These are phyloP conservation scores for Cynocephalus volans DNA, from an alignment of 2,113 vertebrate genomes.

Conservation along the genomic window DNA sequence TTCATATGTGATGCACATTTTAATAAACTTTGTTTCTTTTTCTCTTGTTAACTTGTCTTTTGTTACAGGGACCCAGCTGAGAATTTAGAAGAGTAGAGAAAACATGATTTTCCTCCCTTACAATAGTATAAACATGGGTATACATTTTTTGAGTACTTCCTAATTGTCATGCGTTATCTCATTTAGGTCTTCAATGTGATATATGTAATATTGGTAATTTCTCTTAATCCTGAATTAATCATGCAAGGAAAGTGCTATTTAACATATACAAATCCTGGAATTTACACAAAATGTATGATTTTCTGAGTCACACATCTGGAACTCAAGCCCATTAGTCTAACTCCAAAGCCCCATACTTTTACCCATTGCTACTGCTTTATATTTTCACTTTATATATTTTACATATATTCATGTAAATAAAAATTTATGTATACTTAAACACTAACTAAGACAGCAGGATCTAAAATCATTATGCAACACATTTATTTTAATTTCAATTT, in stretches of 20 bases:
- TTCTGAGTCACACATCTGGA: not conserved
- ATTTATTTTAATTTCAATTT: conserved; percentile 61
- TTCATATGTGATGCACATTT: not conserved
- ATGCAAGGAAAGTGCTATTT: not conserved
- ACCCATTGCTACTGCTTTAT: not conserved
- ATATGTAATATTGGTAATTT: conserved; percentile 19
- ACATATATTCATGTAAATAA: not conserved
- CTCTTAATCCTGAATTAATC: not conserved
- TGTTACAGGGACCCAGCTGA: not conserved
- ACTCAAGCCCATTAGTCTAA: not conserved
- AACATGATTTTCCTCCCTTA: not conserved
- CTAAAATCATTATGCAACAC: not conserved
- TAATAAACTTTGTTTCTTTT: not conserved
- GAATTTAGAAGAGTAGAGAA: not conserved
- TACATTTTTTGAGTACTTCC: not conserved
- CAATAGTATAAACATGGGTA: not conserved
- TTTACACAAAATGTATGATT: not conserved
- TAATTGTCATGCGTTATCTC: not conserved
- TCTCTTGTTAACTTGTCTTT: not conserved
- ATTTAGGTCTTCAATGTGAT: not conserved
- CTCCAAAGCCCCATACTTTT: not conserved
- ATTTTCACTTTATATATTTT: conserved; percentile 9
- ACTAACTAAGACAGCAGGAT: not conserved
- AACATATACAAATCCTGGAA: not conserved
- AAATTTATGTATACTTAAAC: not conserved